A percentile compares a stretch with the other conserved stretches of the same genome.
These are phyloP conservation scores for Sterrhoptilus dennistouni DNA, from an alignment of 2,113 vertebrate species.

Conservation along the genomic window DNA sequence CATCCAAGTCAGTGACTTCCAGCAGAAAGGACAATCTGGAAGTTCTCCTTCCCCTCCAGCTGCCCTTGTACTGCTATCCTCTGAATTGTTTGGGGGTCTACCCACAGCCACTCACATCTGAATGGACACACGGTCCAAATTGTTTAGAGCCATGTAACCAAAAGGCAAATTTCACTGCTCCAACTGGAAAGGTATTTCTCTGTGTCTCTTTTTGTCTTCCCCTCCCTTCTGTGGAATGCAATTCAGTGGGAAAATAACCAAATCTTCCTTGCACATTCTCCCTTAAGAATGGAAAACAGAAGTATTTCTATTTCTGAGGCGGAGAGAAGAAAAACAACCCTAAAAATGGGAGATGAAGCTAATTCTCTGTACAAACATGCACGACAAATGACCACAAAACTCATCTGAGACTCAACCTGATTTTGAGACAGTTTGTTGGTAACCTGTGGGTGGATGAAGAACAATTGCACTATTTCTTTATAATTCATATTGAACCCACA, in stretches of 20 bases:
- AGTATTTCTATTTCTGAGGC: not conserved
- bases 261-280: not conserved
- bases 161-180: not conserved
- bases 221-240: not conserved
- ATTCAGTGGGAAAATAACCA: not conserved
- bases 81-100: not conserved
- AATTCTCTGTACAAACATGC: not conserved
- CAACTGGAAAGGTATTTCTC: not conserved
- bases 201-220: not conserved
- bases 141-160: not conserved
- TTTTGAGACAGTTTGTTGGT: not conserved
- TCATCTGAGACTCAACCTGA: not conserved
- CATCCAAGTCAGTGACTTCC: not conserved
- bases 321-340: not conserved
- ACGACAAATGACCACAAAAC: not conserved
- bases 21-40: not conserved
- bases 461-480: not conserved
- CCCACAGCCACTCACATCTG: not conserved
- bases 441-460: not conserved
- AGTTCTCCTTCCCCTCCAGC: not conserved
- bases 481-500: not conserved
- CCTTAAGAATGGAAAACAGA: not conserved
- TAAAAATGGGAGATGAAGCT: not conserved
- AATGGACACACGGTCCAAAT: not conserved
- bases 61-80: fast-evolving